Base-by-base conservation (phyloP, 2,797 vertebrate species). In the Sardinella longiceps region DNA sequence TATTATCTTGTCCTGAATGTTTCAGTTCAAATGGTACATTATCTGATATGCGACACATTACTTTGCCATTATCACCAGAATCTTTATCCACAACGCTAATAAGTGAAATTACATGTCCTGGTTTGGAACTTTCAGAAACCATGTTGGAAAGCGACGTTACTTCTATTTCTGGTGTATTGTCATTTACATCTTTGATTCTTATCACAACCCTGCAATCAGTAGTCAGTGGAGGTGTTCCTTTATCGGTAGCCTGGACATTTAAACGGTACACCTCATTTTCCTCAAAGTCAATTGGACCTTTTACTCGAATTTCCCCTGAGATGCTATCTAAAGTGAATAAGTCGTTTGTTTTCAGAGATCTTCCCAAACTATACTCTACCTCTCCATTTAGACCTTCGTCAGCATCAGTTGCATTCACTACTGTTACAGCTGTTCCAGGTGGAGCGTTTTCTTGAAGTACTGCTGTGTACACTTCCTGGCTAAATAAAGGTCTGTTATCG, bases 121-220 rank as follows among this genome's bases (percentile, higher is more conserved):
- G 88, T 0, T 90, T 92, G 0, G 91, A 88, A 6, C 92, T 85
- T 80, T 95, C 94, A 0, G 89, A 25, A 0, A 94, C 87, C 12
- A 53, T 85, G 7, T 88, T 88, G 25, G 91, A 92, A 48, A 93
- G 53, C 0, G 93, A 93, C 0, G 92, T 92, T 0, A 94, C 70
- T 15, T 92, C 93, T 81, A 94, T 93, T 85, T 92, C 90, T 0
- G 94, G 94, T 6, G 56, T 46, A 84, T 94, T 95, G 23, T 94
- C 93, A 7, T 95, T 94, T 0, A 90, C 1, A 9, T 95, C 94
- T 2, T 39, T 86, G 0, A 94, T 86, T 5, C 92, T 93, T 4
- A 94, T 88, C 10, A 92, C 85, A 0, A 94, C 86, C 18, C 90
- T 91, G 70, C 90, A 93, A 43, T 91, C 89, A 25, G 86, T 88